These are phyloP conservation scores for Steinernema hermaphroditum DNA, from an alignment of 2,888 invertebrate genomes.

Conservation along the genomic window DNA sequence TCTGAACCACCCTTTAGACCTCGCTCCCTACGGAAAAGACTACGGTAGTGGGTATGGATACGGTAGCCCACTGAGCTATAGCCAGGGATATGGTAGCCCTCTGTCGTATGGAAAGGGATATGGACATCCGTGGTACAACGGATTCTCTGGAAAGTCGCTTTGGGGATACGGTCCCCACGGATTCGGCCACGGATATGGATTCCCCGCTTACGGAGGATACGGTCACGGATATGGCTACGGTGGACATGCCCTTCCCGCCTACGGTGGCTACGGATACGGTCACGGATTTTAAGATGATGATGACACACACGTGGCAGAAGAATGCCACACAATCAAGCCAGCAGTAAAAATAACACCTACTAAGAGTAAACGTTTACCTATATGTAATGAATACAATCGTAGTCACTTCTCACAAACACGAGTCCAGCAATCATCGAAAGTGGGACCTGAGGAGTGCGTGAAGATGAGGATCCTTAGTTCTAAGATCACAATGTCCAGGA, in stretches of 20 bases:
- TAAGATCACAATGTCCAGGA: too few relatives aligned
- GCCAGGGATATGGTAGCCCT: not conserved
- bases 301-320: too few relatives aligned
- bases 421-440: too few relatives aligned
- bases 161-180: not conserved
- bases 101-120: not conserved
- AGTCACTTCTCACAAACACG: too few relatives aligned
- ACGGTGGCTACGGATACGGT: too few relatives aligned
- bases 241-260: not conserved
- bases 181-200: not conserved
- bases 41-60: not conserved
- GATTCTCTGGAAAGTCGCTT: not conserved
- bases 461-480: too few relatives aligned
- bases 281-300: too few relatives aligned
- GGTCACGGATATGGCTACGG: not conserved
- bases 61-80: not conserved
- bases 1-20: not conserved
- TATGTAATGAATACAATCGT: too few relatives aligned
- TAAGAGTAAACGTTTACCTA: too few relatives aligned
- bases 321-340: too few relatives aligned
- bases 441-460: too few relatives aligned
- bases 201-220: constrained; percentile 1
- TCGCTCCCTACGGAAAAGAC: not conserved
- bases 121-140: not conserved
- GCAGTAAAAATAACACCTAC: too few relatives aligned